Percentiles rank a stretch among this genome's conserved stretches.
phyloP scores from a whole-genome alignment of 2,888 invertebrate species.

The Abscondita cerata region DNA sequence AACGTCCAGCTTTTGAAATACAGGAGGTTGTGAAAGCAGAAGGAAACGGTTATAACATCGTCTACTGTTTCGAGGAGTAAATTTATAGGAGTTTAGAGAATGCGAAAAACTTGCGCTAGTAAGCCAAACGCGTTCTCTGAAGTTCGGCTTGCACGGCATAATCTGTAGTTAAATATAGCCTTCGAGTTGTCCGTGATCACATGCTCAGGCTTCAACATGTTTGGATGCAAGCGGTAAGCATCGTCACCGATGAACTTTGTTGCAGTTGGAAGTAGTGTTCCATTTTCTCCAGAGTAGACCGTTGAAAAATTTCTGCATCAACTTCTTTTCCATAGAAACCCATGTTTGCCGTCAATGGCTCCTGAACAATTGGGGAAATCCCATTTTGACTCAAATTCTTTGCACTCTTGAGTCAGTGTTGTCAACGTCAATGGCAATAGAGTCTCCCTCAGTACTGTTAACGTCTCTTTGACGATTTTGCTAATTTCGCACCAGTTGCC shows the following conservation, averaged over 20 bases:
- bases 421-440: not conserved
- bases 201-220: not conserved
- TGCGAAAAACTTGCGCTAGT: too few species aligned
- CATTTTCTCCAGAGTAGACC: not conserved
- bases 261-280: not conserved
- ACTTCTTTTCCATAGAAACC: too few species aligned
- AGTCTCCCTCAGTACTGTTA: not conserved
- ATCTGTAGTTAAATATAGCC: too few species aligned
- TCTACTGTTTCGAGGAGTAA: not conserved
- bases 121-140: too few species aligned
- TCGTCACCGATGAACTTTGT: not conserved
- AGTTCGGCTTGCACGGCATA: not conserved
- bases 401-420: not conserved
- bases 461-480: not conserved
- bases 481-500: not conserved
- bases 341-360: not conserved
- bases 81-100: too few species aligned
- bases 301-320: not conserved
- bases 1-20: not conserved
- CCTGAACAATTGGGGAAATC: not conserved
- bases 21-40: not conserved
- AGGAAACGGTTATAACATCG: not conserved
- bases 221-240: too few species aligned
- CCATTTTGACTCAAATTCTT: constrained; percentile 1
- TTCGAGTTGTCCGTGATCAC: not conserved